A percentile compares a stretch with the other conserved stretches of the same genome.
phyloP scores from a whole-genome alignment of 2,888 invertebrate species.

The Hoplodrina blanda region DNA sequence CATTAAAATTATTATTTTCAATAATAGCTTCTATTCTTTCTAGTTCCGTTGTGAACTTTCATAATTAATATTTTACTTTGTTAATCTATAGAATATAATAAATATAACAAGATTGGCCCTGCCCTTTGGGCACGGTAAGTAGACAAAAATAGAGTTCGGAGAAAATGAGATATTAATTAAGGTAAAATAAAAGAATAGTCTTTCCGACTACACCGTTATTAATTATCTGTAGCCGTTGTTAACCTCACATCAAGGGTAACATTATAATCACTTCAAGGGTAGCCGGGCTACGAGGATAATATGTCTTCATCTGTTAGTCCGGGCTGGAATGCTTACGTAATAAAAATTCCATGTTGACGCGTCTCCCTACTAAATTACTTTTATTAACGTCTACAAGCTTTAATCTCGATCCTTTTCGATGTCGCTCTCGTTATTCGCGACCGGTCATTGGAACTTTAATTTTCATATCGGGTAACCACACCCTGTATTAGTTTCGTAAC shows the following conservation, averaged over 20 bases:
- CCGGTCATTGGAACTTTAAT: slow-evolving; percentile 37
- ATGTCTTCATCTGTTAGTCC: slow-evolving; percentile 77
- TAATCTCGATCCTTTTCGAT: slow-evolving; percentile 69
- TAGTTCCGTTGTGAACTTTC: not conserved
- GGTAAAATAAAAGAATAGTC: slow-evolving; percentile 37
- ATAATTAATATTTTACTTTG: not conserved
- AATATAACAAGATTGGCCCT: slow-evolving; percentile 7
- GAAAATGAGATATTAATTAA: slow-evolving; percentile 43
- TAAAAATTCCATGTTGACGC: slow-evolving; percentile 78
- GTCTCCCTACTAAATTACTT: slow-evolving; percentile 76
- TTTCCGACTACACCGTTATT: slow-evolving; percentile 38
- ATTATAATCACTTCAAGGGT: slow-evolving; percentile 55
- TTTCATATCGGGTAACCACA: slow-evolving; percentile 32
- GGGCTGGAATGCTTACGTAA: slow-evolving; percentile 70
- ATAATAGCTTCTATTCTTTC: not conserved
- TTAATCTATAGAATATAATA: not conserved
- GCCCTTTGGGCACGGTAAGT: not conserved
- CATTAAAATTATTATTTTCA: not conserved
- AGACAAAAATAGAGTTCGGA: slow-evolving; percentile 19
- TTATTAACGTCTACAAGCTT: slow-evolving; percentile 74
- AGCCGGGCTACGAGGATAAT: slow-evolving; percentile 63
- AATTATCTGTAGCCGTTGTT: slow-evolving; percentile 50
- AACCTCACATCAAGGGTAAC: slow-evolving; percentile 53
- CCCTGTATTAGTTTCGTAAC: slow-evolving; percentile 9
- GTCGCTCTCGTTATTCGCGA: slow-evolving; percentile 48